Evolutionary conservation across 2,113 vertebrate species (phyloP), one percentile per base, ranked within the genome.

Genomic region (Struthidea cinerea): DNA sequence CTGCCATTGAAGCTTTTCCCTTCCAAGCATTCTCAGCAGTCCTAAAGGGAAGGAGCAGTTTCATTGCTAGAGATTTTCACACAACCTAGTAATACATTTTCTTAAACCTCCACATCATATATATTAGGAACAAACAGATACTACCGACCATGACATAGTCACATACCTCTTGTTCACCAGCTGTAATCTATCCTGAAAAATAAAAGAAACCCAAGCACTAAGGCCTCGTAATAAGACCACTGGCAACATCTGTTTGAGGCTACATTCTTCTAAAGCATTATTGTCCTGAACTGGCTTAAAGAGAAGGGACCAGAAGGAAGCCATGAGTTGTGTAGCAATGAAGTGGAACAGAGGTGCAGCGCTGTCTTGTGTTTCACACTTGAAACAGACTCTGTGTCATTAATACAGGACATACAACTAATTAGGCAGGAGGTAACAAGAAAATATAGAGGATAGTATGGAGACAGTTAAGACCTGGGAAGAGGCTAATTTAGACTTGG

Each of bases 31-130:
- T 37, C 8, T 37, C 42, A 82, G 13, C 28, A 81, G 26, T 27
- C 13, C 7, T 50, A 63, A 78, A 88, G 17, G 37, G 28, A 53
- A 68, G 26, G 16, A 56, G 2, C 10, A 32, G 4, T 42, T 76
- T 61, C 5, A 5, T 13, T 47, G 8, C 13, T 21, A 84, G 30
- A 63, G 19, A 11, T 39, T 71, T 84, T 71, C 47, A 42, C 20
- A 2, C 6, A 3, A 42, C 4, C 12, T 22, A 32, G 6, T 32
- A 7, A 18, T n/a, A 65, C 0, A 0, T 56, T 60, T 60, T 64
- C 61, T 67, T 30, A 70, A 90, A 87, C 13, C 3, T 27, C 11
- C 9, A 65, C 24, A 75, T 41, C 4, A 23, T 22, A 28, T 4
- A 35, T 21, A n/a, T 16, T 35, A 44, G 41, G 13, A 78, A n/a